Evolutionary conservation across 1,140 invertebrate genomes (phyloP).

Genomic region (Apis dorsata): DNA sequence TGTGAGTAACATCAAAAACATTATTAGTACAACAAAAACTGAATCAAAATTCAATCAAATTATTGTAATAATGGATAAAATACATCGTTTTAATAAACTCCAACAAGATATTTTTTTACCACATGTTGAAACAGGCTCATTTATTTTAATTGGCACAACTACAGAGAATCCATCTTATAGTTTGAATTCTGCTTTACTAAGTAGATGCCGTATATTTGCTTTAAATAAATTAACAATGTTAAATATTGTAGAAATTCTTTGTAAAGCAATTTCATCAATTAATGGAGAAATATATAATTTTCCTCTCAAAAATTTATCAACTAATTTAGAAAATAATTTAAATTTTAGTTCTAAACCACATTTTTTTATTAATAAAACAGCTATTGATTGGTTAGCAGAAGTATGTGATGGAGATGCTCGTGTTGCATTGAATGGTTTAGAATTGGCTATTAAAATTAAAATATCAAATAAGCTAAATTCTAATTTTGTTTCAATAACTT

Average conservation of each 20-base stretch:
- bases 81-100: constrained; percentile 91
- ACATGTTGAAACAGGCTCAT: constrained; percentile 89
- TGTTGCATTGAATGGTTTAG: constrained; percentile 86
- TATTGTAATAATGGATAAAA: constrained; percentile 92
- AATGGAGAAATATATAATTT: constrained; percentile 62
- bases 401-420: constrained; percentile 90
- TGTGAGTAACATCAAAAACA: constrained; percentile 87
- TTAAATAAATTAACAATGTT: constrained; percentile 85
- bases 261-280: constrained; percentile 80
- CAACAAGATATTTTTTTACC: constrained; percentile 89
- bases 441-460: constrained; percentile 83
- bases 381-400: constrained; percentile 85
- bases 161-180: constrained; percentile 93
- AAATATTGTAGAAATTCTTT: constrained; percentile 83
- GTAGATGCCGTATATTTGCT: constrained; percentile 86
- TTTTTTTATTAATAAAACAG: constrained; percentile 81
- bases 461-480: constrained; percentile 53
- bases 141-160: constrained; percentile 89
- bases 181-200: constrained; percentile 88
- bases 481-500: constrained; percentile 74
- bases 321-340: constrained; percentile 60
- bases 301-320: constrained; percentile 52
- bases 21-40: constrained; percentile 85
- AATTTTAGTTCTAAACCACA: constrained; percentile 26
- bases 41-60: constrained; percentile 85